phyloP scores from a whole-genome alignment of 1,140 invertebrate species.

The Adoxophyes honmai region DNA sequence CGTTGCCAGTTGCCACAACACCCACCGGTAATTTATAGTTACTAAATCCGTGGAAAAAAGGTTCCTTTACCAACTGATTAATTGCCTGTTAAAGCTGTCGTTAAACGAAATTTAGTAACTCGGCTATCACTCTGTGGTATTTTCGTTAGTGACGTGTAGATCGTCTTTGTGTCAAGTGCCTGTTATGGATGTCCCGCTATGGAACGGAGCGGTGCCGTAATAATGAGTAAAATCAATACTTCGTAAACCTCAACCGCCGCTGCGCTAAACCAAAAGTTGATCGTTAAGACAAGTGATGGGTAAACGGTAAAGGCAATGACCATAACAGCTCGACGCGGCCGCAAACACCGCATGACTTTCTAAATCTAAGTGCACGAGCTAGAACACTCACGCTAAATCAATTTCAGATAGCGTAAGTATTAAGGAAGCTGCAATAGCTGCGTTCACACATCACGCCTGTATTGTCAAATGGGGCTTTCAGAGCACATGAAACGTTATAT shows the following conservation, averaged over 20 bases:
- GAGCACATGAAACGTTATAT: too few species aligned
- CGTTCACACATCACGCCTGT: too few species aligned
- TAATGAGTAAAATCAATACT: slow-evolving; percentile 8
- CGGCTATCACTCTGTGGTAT: background rate
- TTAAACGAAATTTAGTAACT: slow-evolving; percentile 10
- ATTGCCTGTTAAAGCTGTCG: slow-evolving; percentile 22
- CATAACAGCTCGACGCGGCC: slow-evolving; percentile 42
- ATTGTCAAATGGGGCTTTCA: too few species aligned
- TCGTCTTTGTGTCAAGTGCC: background rate
- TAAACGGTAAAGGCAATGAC: slow-evolving; percentile 55
- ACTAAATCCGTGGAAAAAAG: slow-evolving; percentile 38
- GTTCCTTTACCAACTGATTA: slow-evolving; percentile 24
- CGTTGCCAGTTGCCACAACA: slow-evolving; percentile 25
- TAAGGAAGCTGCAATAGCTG: background rate
- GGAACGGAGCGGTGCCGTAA: background rate
- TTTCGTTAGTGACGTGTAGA: slow-evolving; percentile 3
- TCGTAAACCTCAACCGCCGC: background rate
- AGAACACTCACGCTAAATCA: slow-evolving; percentile 3
- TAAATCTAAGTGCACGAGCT: slow-evolving; percentile 23
- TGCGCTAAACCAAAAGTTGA: slow-evolving; percentile 26
- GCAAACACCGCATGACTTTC: slow-evolving; percentile 46
- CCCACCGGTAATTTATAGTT: slow-evolving; percentile 34
- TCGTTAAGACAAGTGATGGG: slow-evolving; percentile 22
- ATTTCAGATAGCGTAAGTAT: background rate
- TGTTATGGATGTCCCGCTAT: slow-evolving; percentile 9